Conservation (phyloP, 2,888 invertebrate species). For the Latrodectus elegans region DNA sequence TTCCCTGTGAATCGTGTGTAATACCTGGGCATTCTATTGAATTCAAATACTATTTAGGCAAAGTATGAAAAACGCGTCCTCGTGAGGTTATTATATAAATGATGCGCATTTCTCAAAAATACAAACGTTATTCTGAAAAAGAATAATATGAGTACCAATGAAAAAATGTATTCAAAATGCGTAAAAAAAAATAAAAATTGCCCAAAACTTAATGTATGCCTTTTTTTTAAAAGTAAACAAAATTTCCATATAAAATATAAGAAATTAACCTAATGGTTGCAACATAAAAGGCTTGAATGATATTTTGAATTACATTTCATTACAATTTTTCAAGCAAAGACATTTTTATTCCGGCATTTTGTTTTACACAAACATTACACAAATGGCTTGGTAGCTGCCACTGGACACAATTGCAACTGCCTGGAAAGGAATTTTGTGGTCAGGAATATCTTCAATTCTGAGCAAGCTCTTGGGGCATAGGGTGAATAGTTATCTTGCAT, state of each 20-base stretch:
- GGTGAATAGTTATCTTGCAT: too few species aligned
- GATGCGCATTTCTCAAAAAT: neutral
- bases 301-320: neutral
- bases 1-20: too few species aligned
- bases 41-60: neutral
- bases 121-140: neutral
- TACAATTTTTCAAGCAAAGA: neutral
- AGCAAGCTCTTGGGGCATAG: too few species aligned
- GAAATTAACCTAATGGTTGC: neutral
- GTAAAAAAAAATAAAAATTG: neutral
- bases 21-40: too few species aligned
- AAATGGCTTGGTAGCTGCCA: too few species aligned
- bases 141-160: neutral
- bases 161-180: neutral
- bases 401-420: too few species aligned
- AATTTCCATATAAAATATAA: neutral
- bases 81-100: neutral
- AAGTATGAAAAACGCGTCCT: neutral
- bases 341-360: too few species aligned
- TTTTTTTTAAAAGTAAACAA: neutral
- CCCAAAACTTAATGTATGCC: neutral
- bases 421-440: too few species aligned
- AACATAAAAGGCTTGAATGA: neutral
- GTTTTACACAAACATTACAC: too few species aligned
- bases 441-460: too few species aligned